Percentiles rank a stretch among this genome's conserved stretches.
These are phyloP conservation scores for Paguma larvata DNA, from an alignment of 2,797 vertebrate species.

Conservation along the genomic window DNA sequence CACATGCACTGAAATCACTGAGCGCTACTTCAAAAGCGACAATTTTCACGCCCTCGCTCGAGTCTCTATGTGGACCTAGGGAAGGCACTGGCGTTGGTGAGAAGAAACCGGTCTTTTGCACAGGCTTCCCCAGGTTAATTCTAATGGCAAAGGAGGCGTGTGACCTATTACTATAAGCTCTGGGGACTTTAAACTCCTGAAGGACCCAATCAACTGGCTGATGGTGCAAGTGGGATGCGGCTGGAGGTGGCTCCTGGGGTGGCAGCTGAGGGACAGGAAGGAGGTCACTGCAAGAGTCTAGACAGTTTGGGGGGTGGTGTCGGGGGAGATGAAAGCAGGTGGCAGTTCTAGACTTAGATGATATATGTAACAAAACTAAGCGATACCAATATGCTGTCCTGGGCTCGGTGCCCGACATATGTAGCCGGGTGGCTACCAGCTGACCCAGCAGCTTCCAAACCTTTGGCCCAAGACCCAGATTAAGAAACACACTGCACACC, in stretches of 20 bases:
- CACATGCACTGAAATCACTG: background rate
- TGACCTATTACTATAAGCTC: background rate
- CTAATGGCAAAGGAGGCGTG: background rate
- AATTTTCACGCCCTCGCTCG: background rate
- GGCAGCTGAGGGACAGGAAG: background rate
- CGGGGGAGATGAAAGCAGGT: background rate
- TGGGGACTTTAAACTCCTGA: background rate
- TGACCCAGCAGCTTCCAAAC: background rate
- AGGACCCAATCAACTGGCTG: background rate
- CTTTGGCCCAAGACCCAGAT: background rate
- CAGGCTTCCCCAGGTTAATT: background rate
- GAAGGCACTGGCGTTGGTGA: background rate
- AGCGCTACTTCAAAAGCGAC: background rate
- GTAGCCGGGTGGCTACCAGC: background rate
- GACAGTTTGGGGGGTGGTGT: background rate
- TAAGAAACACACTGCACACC: background rate
- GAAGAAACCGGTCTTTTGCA: background rate
- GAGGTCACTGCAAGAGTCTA: background rate
- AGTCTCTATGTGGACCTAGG: background rate
- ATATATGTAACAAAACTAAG: background rate
- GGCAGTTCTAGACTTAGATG: background rate
- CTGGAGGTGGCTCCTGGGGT: background rate
- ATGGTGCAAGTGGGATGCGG: background rate
- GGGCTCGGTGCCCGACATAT: background rate
- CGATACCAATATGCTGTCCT: background rate